These are phyloP conservation scores for Oscheius sp. DNA, from an alignment of 2,888 invertebrate species.

Conservation along the genomic window DNA sequence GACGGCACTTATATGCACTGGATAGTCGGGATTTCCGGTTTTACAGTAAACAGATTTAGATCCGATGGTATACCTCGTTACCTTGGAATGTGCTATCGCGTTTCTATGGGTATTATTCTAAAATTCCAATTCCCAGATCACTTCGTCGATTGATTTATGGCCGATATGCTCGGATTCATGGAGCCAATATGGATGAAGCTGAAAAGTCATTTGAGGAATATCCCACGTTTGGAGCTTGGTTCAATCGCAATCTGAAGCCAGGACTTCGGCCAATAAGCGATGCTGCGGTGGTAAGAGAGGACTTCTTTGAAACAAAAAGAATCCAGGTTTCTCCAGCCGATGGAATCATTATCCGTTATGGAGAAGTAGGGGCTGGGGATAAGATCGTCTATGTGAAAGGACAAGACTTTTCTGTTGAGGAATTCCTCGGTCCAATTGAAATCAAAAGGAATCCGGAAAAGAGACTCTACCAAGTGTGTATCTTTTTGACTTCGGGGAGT, in stretches of 20 bases:
- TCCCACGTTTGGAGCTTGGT: constrained; percentile 63
- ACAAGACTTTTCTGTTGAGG: constrained; percentile 75
- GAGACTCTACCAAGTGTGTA: constrained; percentile 86
- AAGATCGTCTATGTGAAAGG: constrained; percentile 89
- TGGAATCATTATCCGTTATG: constrained; percentile 88
- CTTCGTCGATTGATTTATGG: constrained; percentile 58
- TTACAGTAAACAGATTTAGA: constrained; percentile 70
- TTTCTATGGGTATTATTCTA: constrained; percentile 47
- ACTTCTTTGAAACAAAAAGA: no score
- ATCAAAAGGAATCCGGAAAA: constrained; percentile 32
- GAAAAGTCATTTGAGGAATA: constrained; percentile 45
- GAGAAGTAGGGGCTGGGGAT: constrained; percentile 81
- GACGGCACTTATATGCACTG: neutral
- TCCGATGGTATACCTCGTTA: constrained; percentile 63
- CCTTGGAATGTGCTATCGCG: constrained; percentile 56
- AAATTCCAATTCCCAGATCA: constrained; percentile 57
- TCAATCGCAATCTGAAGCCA: constrained; percentile 58
- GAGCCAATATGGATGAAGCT: constrained; percentile 65
- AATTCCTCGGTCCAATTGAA: constrained; percentile 80
- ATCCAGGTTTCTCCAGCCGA: constrained; percentile 85
- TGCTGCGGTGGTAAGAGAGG: constrained; percentile 55
- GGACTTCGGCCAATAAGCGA: constrained; percentile 61
- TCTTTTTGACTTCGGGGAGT: constrained; percentile 96
- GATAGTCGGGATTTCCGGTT: neutral
- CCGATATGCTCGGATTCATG: constrained; percentile 54